Evolutionary conservation across 1,140 invertebrate species (phyloP), one percentile per base, ranked within the genome.

Genomic region (Muscidifurax raptorellus): DNA sequence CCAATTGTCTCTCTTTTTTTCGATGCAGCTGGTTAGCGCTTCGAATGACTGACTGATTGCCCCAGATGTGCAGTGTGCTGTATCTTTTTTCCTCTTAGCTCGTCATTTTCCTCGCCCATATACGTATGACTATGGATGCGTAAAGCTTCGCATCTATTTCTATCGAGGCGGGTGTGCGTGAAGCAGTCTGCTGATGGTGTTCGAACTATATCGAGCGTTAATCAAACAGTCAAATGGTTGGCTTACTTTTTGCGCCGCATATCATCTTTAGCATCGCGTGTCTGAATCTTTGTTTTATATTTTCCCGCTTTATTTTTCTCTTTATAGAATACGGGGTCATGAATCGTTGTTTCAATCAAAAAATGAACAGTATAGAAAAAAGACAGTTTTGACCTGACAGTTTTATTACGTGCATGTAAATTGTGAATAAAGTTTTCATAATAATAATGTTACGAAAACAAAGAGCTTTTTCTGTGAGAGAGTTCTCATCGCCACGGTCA

Each of bases 11-110:
- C 81, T 0, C 5, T 59, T 59, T 59, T 59, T 22, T 4, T 3
- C 6, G 84, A 69, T 64, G 64, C 83, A 81, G 44, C 87, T 89
- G 86, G 87, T 89, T 88, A 89, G 66, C 83, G 71, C 52, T 6
- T 40, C 67, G 75, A 86, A 89, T 86, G 88, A 89, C 88, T 88
- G 89, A 75, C 85, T 86, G 86, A 89, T 88, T 89, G 88, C 69
- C 85, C 76, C 47, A 83, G 85, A 86, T 85, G 81, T 82, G 84
- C 85, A 85, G 84, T 74, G 85, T 74, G 40, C 69, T 52, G 76
- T n/a, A 36, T 66, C 36, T 75, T 59, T 75, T 47, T 28, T 59
- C 22, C 52, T 59, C 52, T 59, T 6, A 22, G 47, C 15, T 18
- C 47, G 3, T 52, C 15, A 12, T 18, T 52, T 52, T 52, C 13